These are phyloP conservation scores for Sebastes taczanowskii DNA, from an alignment of 2,797 vertebrate species.

Conservation along the genomic window DNA sequence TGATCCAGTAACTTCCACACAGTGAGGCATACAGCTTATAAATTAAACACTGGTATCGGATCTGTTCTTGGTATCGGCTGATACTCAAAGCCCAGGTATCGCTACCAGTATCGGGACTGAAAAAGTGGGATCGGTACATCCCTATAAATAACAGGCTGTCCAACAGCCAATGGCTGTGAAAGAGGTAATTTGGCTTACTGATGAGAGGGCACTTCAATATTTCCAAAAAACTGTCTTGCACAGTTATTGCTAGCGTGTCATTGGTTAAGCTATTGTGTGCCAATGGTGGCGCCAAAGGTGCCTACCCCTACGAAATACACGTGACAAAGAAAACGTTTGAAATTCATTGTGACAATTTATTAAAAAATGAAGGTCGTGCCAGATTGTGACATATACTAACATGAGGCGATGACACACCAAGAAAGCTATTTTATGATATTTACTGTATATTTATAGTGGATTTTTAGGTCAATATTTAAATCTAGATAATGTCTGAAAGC, in stretches of 20 bases:
- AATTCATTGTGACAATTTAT: not conserved
- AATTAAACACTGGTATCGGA: no score
- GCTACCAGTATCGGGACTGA: no score
- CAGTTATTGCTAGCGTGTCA: not conserved
- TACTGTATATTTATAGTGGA: not conserved
- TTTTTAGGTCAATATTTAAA: conserved; percentile 1
- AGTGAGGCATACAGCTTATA: no score
- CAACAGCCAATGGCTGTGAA: not conserved
- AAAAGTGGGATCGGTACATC: no score
- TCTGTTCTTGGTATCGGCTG: no score
- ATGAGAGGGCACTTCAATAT: not conserved
- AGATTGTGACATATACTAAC: not conserved
- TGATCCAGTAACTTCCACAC: no score
- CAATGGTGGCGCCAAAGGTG: no score
- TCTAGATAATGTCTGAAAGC: not conserved
- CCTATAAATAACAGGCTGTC: no score
- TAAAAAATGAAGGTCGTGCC: not conserved
- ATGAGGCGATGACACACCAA: not conserved
- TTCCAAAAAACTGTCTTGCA: not conserved
- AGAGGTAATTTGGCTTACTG: not conserved
- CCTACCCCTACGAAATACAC: not conserved
- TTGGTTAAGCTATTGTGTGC: not conserved
- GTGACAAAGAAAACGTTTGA: not conserved
- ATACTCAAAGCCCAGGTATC: no score
- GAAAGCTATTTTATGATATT: not conserved